Base-by-base conservation (phyloP, 1,140 invertebrate genomes). In the Elymnias hypermnestra region DNA sequence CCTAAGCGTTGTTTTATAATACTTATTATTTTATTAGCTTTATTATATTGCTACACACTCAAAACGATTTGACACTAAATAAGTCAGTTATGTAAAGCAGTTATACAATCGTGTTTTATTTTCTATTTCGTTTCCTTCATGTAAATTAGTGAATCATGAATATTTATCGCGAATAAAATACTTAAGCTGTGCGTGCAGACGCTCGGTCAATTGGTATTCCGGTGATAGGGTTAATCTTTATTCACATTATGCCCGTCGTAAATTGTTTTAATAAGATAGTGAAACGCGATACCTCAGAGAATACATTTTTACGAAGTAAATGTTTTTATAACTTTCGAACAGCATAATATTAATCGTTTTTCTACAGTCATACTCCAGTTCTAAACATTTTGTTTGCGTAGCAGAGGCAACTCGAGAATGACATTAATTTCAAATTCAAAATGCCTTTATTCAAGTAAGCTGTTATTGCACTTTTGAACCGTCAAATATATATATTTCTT, bases 101-200 rank as follows among this genome's bases (percentile, higher is more conserved):
- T 38, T 38, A 9, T 36, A n/a, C 5, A 42, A 25, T 18, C 31
- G 31, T 26, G 12, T 42, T 49, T 49, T 49, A 37, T 38, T 42
- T 47, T 42, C 21, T 7, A 10, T 42, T 42, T 17, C 12, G 12
- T 43, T 43, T 50, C 22, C 40, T 43, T 31, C 23, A 37, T 48
- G 37, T 50, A 31, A 43, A 50, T 41, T 10, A 9, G 15, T 31
- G 15, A 19, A 37, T 49, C 14, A 41, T 49, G 46, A 42, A 42
- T 49, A 49, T 42, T 36, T 26, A 37, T 42, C 5, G 29, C 7
- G 17, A 7, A 49, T 37, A 42, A 42, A 49, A 41, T 25, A 26
- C 25, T 0, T 22, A 39, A n/a, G 22, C 21, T 26, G 17, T 31
- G 5, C 22, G 17, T 38, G 29, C 37, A 28, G 8, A 26, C 23